These are phyloP conservation scores for Nasua narica DNA, from an alignment of 2,797 vertebrate species.

Conservation along the genomic window DNA sequence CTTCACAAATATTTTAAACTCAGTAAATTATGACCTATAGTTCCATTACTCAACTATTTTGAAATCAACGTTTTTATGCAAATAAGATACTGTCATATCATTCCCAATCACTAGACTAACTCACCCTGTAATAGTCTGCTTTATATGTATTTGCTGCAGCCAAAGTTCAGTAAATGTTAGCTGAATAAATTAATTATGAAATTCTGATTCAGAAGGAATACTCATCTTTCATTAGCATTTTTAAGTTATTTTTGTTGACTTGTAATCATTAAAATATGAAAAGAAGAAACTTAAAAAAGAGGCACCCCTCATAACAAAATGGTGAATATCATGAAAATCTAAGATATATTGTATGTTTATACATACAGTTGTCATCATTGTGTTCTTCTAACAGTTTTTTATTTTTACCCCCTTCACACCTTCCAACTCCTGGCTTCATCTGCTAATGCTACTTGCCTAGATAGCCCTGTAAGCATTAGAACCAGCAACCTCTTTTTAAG, in stretches of 20 bases:
- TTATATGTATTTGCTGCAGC: background rate
- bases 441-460: background rate
- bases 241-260: slow-evolving; percentile 24
- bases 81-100: background rate
- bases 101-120: background rate
- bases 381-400: background rate
- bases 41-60: slow-evolving; percentile 24
- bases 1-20: background rate
- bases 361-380: background rate
- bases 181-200: slow-evolving; percentile 1
- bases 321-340: background rate
- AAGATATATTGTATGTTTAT: background rate
- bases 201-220: slow-evolving; percentile 3
- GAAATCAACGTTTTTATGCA: slow-evolving; percentile 42
- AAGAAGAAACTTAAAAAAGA: background rate
- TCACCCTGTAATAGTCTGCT: background rate
- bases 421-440: background rate
- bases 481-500: background rate
- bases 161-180: slow-evolving; percentile 7
- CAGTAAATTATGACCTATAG: background rate
- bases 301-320: background rate
- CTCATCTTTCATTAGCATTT: background rate
- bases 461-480: background rate
- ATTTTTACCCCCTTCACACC: background rate
- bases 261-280: slow-evolving; percentile 7